phyloP scores from a whole-genome alignment of 2,888 invertebrate genomes.

The Microctonus hyperodae region DNA sequence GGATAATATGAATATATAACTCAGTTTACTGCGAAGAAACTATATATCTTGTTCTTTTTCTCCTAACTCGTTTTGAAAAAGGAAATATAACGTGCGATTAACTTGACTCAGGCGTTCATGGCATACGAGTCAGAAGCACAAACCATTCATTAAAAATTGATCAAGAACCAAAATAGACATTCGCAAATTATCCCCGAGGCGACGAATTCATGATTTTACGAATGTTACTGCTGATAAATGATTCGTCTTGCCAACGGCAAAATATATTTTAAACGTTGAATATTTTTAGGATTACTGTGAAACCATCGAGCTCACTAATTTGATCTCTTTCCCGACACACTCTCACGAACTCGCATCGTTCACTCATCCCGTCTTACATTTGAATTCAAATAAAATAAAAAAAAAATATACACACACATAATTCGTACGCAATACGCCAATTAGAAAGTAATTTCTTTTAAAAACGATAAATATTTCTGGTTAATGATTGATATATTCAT shows the following conservation, averaged over 20 bases:
- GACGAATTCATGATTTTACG: constrained; percentile 12
- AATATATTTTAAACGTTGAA: constrained; percentile 40
- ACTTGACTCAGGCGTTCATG: neutral
- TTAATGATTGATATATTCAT: neutral
- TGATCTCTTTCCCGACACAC: constrained; percentile 1
- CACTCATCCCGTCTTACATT: neutral
- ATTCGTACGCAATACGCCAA: neutral
- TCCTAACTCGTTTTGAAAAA: neutral
- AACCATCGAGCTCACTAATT: constrained; percentile 16
- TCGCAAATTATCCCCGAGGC: neutral
- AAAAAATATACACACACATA: too few relatives aligned
- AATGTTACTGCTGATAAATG: constrained; percentile 29
- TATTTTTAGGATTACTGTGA: constrained; percentile 30
- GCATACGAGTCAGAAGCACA: constrained; percentile 14
- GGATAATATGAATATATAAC: neutral
- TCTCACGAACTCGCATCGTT: constrained; percentile 6
- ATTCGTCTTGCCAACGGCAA: constrained; percentile 33
- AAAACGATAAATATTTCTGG: neutral
- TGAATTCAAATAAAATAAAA: neutral
- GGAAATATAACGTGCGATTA: constrained; percentile 9
- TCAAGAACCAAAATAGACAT: constrained; percentile 25
- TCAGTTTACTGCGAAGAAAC: neutral
- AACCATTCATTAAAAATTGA: constrained; percentile 37
- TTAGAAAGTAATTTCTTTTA: neutral
- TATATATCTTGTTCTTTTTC: neutral